Conservation (phyloP, 2,797 vertebrate species). For the Sebastes hubbsi region DNA sequence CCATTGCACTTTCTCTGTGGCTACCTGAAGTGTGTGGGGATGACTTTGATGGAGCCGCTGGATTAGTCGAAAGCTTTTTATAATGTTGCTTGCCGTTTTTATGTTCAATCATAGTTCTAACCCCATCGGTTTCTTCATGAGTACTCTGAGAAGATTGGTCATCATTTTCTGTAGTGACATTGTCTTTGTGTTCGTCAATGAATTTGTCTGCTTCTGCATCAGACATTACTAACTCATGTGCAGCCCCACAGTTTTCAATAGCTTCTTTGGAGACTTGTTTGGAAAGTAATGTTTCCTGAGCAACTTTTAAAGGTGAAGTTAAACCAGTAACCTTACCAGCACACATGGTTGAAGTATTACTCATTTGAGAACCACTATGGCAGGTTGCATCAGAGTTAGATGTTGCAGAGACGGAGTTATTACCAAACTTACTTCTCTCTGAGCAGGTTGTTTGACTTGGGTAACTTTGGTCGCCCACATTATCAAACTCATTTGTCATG, state of each 20-base stretch:
- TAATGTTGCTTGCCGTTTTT: slow-evolving; percentile 8
- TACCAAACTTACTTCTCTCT: slow-evolving; percentile 18
- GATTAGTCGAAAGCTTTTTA: slow-evolving; percentile 5
- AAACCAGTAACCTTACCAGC: not conserved
- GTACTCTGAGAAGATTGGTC: not conserved
- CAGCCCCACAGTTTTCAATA: slow-evolving; percentile 20
- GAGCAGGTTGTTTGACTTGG: slow-evolving; percentile 19
- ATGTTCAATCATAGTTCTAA: slow-evolving; percentile 6
- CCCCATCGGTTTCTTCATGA: slow-evolving; percentile 12
- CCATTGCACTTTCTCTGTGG: slow-evolving; percentile 18
- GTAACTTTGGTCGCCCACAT: not conserved
- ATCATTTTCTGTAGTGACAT: slow-evolving; percentile 6
- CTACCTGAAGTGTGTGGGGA: not conserved
- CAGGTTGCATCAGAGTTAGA: not conserved
- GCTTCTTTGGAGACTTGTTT: slow-evolving; percentile 13
- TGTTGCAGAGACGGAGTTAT: not conserved
- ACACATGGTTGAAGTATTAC: slow-evolving; percentile 8
- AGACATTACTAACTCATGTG: slow-evolving; percentile 13
- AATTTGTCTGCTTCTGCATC: not conserved
- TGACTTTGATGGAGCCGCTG: slow-evolving; percentile 5
- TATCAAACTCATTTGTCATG: slow-evolving; percentile 40
- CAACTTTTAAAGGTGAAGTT: slow-evolving; percentile 11
- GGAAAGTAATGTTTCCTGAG: slow-evolving; percentile 20
- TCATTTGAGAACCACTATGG: slow-evolving; percentile 7
- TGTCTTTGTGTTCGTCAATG: slow-evolving; percentile 11